phyloP scores from a whole-genome alignment of 2,888 invertebrate species.

The Lochmaea capreae region DNA sequence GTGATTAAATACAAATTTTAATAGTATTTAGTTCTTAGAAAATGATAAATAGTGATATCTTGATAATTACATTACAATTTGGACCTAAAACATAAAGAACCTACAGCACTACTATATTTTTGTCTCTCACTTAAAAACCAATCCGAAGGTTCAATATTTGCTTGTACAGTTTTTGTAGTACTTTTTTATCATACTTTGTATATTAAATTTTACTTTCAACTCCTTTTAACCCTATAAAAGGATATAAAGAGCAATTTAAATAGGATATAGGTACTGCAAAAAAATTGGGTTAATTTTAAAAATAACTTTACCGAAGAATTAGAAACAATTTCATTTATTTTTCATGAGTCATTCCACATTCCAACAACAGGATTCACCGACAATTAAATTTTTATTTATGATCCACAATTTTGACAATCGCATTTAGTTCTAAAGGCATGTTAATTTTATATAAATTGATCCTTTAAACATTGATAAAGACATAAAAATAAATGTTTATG shows the following conservation, averaged over 20 bases:
- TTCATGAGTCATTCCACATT: constrained; percentile 12
- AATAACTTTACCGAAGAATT: neutral
- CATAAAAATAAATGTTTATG: neutral
- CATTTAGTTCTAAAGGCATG: neutral
- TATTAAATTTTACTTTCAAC: neutral
- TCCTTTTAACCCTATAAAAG: neutral
- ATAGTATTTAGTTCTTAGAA: too few species aligned
- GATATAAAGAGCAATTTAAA: neutral
- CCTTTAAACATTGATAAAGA: neutral
- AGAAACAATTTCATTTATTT: neutral
- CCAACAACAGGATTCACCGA: neutral
- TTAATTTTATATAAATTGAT: neutral
- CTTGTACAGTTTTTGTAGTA: neutral
- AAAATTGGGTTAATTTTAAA: neutral
- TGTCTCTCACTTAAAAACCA: too few species aligned
- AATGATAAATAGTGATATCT: too few species aligned
- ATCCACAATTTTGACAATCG: neutral
- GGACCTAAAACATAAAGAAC: too few species aligned
- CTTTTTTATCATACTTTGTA: neutral
- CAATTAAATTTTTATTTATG: constrained; percentile 13
- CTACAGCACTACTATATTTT: too few species aligned
- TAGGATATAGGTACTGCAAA: too few species aligned
- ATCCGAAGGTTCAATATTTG: too few species aligned
- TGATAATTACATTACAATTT: too few species aligned
- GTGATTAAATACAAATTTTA: too few species aligned